A percentile compares a stretch with the other conserved stretches of the same genome.
These are phyloP conservation scores for Eremobia ochroleuca DNA, from an alignment of 2,888 invertebrate species.

Conservation along the genomic window DNA sequence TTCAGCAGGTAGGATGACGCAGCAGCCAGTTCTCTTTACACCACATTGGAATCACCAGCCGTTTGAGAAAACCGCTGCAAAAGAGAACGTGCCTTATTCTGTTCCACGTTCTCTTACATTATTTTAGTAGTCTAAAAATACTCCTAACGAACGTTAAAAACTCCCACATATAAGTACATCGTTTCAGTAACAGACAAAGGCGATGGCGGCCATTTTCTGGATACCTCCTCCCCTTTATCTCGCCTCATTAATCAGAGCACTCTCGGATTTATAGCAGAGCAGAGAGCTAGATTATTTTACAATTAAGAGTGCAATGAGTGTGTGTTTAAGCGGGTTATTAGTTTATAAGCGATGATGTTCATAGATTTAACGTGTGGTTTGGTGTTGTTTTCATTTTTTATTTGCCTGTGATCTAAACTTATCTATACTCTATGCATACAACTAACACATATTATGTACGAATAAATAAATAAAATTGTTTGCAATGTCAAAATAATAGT, in stretches of 20 bases:
- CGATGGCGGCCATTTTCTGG: slow-evolving; percentile 55
- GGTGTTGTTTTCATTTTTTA: not conserved
- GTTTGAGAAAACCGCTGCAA: too few relatives aligned
- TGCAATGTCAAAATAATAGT: too few relatives aligned
- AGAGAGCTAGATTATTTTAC: slow-evolving; percentile 57
- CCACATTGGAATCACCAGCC: too few relatives aligned
- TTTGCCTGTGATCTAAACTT: not conserved
- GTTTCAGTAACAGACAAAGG: slow-evolving; percentile 45
- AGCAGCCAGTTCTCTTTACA: not conserved
- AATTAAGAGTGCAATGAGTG: slow-evolving; percentile 52
- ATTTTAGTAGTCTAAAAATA: slow-evolving; percentile 7
- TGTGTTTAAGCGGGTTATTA: not conserved
- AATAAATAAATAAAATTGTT: too few relatives aligned
- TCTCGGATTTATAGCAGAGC: slow-evolving; percentile 55
- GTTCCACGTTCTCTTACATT: not conserved
- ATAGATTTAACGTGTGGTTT: not conserved
- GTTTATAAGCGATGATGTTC: not conserved
- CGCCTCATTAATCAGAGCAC: slow-evolving; percentile 63
- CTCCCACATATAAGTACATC: slow-evolving; percentile 26
- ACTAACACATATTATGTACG: too few relatives aligned
- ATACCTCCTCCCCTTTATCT: slow-evolving; percentile 61
- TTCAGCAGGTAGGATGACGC: not conserved
- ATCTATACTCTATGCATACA: too few relatives aligned
- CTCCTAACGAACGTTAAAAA: slow-evolving; percentile 13
- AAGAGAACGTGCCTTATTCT: not conserved